These are phyloP conservation scores for Heliconius melpomene DNA, from an alignment of 1,140 invertebrate genomes.

Conservation along the genomic window DNA sequence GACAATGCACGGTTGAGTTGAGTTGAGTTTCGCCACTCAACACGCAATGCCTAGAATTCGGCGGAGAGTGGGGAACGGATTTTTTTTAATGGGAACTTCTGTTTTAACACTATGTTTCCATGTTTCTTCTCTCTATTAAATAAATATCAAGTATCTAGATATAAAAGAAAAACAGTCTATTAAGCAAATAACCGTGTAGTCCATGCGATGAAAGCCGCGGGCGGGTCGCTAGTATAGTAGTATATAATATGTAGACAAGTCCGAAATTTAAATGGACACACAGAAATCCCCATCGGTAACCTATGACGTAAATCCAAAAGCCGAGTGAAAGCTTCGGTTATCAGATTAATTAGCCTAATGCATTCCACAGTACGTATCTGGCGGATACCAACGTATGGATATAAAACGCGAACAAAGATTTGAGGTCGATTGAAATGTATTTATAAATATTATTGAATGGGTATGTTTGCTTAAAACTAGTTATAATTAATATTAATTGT, in stretches of 20 bases:
- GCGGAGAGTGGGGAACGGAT: no score
- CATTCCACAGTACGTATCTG: constrained; percentile 23
- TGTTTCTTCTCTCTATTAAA: no score
- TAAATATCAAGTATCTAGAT: no score
- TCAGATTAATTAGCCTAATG: constrained; percentile 46
- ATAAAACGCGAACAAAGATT: constrained; percentile 19
- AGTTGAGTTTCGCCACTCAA: no score
- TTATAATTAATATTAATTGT: not conserved
- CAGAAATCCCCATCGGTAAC: constrained; percentile 2
- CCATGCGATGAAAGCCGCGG: no score
- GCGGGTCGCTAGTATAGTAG: not conserved
- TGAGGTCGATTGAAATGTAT: constrained; percentile 10
- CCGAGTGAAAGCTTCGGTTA: constrained; percentile 30
- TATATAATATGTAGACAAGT: not conserved
- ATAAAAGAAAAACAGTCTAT: no score
- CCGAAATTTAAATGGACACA: not conserved
- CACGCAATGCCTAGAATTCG: no score
- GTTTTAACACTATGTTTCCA: no score
- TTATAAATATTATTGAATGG: not conserved
- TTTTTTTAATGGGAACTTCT: no score
- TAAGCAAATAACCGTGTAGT: no score
- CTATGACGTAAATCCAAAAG: constrained; percentile 15
- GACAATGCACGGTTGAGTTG: no score
- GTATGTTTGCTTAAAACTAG: not conserved
- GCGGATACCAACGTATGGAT: constrained; percentile 4